These are phyloP conservation scores for Anthopleura xanthogrammica DNA, from an alignment of 92 coral and sea anemone species.

Conservation along the genomic window DNA sequence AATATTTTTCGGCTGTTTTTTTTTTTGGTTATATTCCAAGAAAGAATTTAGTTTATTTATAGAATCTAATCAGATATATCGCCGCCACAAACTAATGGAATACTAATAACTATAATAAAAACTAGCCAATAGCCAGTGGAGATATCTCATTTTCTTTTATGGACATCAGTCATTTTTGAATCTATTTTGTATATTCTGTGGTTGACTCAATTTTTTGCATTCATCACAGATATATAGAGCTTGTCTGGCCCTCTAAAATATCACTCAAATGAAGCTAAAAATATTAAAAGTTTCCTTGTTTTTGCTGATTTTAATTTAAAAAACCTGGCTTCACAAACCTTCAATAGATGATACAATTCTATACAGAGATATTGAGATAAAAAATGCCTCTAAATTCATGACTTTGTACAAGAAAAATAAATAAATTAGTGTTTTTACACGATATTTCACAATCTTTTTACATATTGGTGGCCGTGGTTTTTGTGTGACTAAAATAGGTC, in stretches of 20 bases:
- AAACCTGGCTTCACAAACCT: no score
- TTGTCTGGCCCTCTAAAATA: background rate
- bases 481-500: no score
- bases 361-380: no score
- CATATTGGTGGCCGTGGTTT: no score
- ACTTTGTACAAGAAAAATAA: no score
- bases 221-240: background rate
- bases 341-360: no score
- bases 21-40: background rate
- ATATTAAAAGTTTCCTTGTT: no score
- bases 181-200: background rate
- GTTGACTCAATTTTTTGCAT: background rate
- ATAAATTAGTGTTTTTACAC: no score
- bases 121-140: background rate
- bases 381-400: no score
- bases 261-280: no score
- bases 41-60: background rate
- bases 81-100: background rate
- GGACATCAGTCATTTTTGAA: background rate
- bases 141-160: background rate
- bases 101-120: background rate
- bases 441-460: no score
- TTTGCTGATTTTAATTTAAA: no score
- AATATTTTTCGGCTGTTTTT: background rate
- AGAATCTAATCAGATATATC: background rate